These are phyloP conservation scores for Tragelaphus scriptus DNA, from an alignment of 2,113 vertebrate species.

Conservation along the genomic window DNA sequence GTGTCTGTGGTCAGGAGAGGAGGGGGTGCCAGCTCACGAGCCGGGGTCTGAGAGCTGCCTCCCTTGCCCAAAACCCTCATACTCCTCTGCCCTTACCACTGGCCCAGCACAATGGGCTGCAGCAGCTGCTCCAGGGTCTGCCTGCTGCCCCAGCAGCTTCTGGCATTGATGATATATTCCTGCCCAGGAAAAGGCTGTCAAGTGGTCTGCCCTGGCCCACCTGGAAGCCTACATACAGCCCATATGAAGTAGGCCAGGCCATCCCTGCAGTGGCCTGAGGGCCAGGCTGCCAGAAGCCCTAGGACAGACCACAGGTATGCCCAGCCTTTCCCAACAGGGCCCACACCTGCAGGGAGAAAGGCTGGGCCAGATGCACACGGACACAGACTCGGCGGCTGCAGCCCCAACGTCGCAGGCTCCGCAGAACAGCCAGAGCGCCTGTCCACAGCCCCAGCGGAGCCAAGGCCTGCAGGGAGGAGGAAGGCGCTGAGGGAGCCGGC, in stretches of 20 bases:
- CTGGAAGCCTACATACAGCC: background rate
- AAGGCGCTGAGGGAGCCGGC: background rate
- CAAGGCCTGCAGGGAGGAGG: background rate
- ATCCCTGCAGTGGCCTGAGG: background rate
- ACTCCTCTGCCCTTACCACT: slow-evolving; percentile 75
- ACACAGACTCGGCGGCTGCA: slow-evolving; percentile 73
- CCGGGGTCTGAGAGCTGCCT: background rate
- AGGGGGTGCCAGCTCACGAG: too few relatives aligned
- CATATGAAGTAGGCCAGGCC: background rate
- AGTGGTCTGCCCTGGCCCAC: background rate
- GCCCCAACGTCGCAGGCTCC: slow-evolving; percentile 62
- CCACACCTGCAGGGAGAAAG: slow-evolving; percentile 91
- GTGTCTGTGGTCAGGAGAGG: background rate
- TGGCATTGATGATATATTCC: slow-evolving; percentile 84
- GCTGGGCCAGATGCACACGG: slow-evolving; percentile 88
- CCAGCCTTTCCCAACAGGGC: background rate
- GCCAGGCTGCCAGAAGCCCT: background rate
- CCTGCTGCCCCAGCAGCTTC: slow-evolving; percentile 71
- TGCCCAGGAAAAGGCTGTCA: slow-evolving; percentile 57
- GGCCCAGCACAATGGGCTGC: slow-evolving; percentile 83
- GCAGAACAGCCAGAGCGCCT: slow-evolving; percentile 25
- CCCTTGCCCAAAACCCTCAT: background rate
- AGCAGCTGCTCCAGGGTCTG: slow-evolving; percentile 83
- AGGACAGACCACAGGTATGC: background rate
- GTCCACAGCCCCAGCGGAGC: slow-evolving; percentile 44